Base-by-base conservation (phyloP, 2,888 invertebrate genomes). In the Pyrocoelia pectoralis region DNA sequence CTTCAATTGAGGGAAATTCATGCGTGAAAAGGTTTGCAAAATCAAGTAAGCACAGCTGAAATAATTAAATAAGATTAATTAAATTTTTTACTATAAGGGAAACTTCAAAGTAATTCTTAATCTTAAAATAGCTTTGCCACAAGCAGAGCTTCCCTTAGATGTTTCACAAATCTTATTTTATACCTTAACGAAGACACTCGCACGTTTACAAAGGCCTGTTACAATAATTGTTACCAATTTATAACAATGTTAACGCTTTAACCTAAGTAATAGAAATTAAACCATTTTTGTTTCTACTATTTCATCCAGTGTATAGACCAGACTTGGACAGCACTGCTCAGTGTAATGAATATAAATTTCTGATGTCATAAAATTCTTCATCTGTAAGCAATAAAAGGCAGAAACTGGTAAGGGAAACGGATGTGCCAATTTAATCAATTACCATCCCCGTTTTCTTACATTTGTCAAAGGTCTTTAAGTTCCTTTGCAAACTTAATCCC, bases 391-490 rank as follows among this genome's bases (percentile, higher is more conserved):
- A 74, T 75, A 72, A 73, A 73, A 68, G 68, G 68, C 61, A 61
- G 66, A 69, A 70, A 70, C 70, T 67, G 67, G 65, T 61, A 59
- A 68, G 67, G 57, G 67, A 66, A 65, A 62, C 67, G 66, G 67
- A 70, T 67, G 73, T 72, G 70, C 70, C 74, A 75, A 74, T 74
- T 71, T 72, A 69, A 70, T 73, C 73, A 75, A 75, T 74, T 75
- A 73, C 70, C 68, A 69, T 70, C 67, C 68, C 66, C 67, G 70
- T 70, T 72, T 18, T 68, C 68, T 76, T 71, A 71, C 18, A 52
- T 43, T 46, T 29, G 51, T 28, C 48, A 24, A 52, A 58, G 57
- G 19, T 18, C 13, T 17, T 18, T 12, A 49, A 49, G 14, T 14
- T 24, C 3, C 13, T 10, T 33, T 33, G n/a, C 10, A 33, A n/a